These are phyloP conservation scores for Popillia japonica DNA, from an alignment of 1,140 invertebrate genomes.

Conservation along the genomic window DNA sequence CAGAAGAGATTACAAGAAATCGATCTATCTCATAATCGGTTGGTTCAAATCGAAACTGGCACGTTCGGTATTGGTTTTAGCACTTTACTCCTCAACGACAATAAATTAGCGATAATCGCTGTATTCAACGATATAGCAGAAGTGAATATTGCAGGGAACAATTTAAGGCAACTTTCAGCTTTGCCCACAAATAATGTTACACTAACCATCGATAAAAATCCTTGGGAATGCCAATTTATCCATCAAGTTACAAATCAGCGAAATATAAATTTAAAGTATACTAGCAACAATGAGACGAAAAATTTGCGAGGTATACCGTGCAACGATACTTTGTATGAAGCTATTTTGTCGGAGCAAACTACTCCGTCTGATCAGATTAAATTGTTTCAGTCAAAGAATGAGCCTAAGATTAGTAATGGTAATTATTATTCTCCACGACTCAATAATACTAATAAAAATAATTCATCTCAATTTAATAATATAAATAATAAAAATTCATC, in stretches of 20 bases:
- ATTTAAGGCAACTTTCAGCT: neutral
- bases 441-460: no score
- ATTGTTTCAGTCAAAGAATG: no score
- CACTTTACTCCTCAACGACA: neutral
- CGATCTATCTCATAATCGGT: neutral
- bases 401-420: no score
- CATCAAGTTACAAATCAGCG: neutral
- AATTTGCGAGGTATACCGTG: neutral
- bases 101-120: neutral
- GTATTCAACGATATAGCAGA: neutral
- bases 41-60: neutral
- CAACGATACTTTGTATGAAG: no score
- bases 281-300: neutral
- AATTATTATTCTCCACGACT: no score
- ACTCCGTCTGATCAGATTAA: no score
- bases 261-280: neutral
- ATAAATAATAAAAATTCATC: no score
- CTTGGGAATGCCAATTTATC: neutral
- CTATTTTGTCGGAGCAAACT: no score
- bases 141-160: neutral
- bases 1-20: neutral
- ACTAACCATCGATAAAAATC: neutral
- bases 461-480: no score
- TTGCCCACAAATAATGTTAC: neutral
- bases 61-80: neutral